A percentile compares a stretch with the other conserved stretches of the same genome.
Evolutionary conservation across 2,113 vertebrate genomes (phyloP).

Genomic region (Lota lota): DNA sequence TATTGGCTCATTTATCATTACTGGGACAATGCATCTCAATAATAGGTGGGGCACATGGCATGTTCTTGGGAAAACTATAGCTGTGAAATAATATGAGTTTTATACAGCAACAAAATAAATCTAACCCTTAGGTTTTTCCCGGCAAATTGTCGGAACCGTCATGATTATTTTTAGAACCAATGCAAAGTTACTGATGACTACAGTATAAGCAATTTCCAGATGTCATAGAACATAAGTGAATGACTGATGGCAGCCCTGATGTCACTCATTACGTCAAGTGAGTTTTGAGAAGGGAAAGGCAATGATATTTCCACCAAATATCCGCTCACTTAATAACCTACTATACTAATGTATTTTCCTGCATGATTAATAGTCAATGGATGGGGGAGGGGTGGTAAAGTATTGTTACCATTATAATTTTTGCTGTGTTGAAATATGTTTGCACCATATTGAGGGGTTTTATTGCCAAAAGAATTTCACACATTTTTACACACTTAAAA

Average conservation of each 20-base stretch:
- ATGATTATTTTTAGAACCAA: background rate
- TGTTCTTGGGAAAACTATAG: background rate
- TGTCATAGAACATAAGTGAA: background rate
- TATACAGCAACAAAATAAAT: background rate
- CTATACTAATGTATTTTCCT: background rate
- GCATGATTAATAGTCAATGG: background rate
- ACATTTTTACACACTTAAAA: too few relatives aligned
- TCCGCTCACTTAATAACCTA: background rate
- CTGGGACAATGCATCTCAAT: background rate
- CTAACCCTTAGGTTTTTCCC: too few relatives aligned
- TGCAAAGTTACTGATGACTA: background rate
- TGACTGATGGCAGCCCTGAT: background rate
- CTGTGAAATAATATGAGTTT: background rate
- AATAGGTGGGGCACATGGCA: background rate
- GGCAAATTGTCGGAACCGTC: background rate
- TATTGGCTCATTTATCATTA: conserved; percentile 1
- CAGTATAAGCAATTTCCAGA: background rate
- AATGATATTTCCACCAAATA: background rate
- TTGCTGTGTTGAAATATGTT: too few relatives aligned
- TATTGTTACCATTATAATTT: too few relatives aligned
- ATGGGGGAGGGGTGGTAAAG: too few relatives aligned
- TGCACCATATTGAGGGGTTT: too few relatives aligned
- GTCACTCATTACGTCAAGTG: background rate
- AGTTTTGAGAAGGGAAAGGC: background rate
- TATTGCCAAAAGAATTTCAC: too few relatives aligned